These are phyloP conservation scores for Odontesthes bonariensis DNA, from an alignment of 2,113 vertebrate genomes.

Conservation along the genomic window DNA sequence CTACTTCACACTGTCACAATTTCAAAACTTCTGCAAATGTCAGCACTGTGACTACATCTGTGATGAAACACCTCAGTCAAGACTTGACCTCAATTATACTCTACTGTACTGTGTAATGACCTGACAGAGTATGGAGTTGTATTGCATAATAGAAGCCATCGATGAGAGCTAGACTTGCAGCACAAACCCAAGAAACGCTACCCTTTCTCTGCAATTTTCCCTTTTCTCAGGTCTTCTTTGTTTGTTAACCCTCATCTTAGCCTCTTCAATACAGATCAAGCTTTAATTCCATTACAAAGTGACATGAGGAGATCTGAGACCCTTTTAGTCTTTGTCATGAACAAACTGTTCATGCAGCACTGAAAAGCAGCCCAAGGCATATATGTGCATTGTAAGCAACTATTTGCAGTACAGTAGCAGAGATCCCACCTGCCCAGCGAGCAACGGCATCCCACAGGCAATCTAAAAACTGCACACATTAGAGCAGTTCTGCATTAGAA, in stretches of 20 bases:
- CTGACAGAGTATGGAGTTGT: not conserved
- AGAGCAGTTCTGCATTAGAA: not conserved
- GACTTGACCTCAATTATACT: too few species aligned
- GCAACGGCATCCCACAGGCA: not conserved
- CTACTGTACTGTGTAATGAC: not conserved
- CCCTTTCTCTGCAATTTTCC: not conserved
- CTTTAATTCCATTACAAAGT: constrained; percentile 54
- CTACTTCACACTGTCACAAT: too few species aligned
- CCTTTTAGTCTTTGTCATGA: constrained; percentile 16
- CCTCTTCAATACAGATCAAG: constrained; percentile 39
- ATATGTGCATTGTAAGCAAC: constrained; percentile 21
- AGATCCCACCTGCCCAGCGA: constrained; percentile 4
- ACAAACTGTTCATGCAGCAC: constrained; percentile 27
- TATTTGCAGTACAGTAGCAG: constrained; percentile 4
- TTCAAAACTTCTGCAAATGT: too few species aligned
- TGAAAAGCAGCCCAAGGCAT: constrained; percentile 17
- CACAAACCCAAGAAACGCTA: constrained; percentile 6
- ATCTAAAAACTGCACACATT: not conserved
- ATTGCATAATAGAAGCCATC: constrained; percentile 47
- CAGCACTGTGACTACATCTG: too few species aligned
- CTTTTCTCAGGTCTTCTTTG: not conserved
- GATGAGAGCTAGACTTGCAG: constrained; percentile 4
- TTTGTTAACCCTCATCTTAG: constrained; percentile 3
- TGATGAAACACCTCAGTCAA: constrained; percentile 27
- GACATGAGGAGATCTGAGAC: constrained; percentile 33